phyloP scores from a whole-genome alignment of 2,113 vertebrate genomes.

The Myotis brandtii region DNA sequence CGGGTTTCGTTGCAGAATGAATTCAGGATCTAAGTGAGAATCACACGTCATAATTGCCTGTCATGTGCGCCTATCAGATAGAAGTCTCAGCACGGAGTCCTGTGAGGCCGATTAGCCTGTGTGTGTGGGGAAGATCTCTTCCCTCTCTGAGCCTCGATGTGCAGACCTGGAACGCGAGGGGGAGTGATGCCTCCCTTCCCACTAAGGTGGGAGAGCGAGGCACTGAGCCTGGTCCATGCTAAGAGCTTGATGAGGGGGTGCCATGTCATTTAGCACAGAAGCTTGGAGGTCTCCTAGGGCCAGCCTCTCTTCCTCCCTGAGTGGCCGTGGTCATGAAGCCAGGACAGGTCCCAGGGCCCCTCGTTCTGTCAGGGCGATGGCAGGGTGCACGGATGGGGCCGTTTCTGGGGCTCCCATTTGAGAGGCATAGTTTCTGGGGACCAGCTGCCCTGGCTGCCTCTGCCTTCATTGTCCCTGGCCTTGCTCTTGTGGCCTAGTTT shows the following conservation, averaged over 20 bases:
- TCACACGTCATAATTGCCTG: not conserved
- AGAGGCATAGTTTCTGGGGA: not conserved
- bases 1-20: not conserved
- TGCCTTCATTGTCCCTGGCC: not conserved
- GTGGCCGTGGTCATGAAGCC: not conserved
- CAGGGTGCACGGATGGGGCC: not conserved
- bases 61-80: not conserved
- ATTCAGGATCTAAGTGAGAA: not conserved
- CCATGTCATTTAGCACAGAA: not conserved
- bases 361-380: accelerated
- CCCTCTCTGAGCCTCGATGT: not conserved
- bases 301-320: not conserved
- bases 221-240: not conserved
- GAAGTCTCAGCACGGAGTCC: not conserved
- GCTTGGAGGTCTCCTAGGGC: not conserved
- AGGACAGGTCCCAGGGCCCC: not conserved
- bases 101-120: not conserved
- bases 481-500: not conserved
- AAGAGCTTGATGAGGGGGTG: not conserved
- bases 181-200: not conserved
- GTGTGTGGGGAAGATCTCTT: not conserved
- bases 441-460: not conserved
- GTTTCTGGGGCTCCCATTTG: not conserved
- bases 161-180: not conserved
- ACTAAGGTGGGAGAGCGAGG: not conserved